A percentile compares a stretch with the other conserved stretches of the same genome.
These are phyloP conservation scores for Cheilosia scutellata DNA, from an alignment of 2,888 invertebrate species.

Conservation along the genomic window DNA sequence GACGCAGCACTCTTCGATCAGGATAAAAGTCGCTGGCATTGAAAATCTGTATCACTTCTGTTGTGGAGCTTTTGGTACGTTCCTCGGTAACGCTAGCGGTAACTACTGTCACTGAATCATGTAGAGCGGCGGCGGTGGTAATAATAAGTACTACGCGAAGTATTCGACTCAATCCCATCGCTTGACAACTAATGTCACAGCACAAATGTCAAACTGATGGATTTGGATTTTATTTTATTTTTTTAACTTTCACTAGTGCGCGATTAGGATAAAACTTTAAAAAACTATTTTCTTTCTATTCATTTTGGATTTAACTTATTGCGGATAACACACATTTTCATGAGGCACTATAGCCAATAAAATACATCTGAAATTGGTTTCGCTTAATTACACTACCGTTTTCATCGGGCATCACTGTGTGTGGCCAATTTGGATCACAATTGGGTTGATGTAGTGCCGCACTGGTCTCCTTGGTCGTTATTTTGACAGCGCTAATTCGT, in stretches of 20 bases:
- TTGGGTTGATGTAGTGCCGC: constrained; percentile 34
- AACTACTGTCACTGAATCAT: constrained; percentile 44
- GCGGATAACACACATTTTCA: constrained; percentile 19
- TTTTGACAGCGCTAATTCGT: constrained; percentile 65
- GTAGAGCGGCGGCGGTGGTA: constrained; percentile 20
- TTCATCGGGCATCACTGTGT: constrained; percentile 54
- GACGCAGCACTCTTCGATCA: constrained; percentile 66
- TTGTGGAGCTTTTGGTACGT: constrained; percentile 64
- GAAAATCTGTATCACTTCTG: constrained; percentile 68
- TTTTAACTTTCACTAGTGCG: constrained; percentile 23
- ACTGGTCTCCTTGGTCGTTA: constrained; percentile 38
- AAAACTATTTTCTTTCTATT: constrained; percentile 25
- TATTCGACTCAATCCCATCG: constrained; percentile 72
- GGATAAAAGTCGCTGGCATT: constrained; percentile 58
- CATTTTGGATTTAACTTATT: constrained; percentile 33
- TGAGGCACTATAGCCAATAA: not conserved
- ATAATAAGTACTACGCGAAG: constrained; percentile 62
- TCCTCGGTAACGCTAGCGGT: constrained; percentile 36
- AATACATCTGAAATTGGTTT: constrained; percentile 15
- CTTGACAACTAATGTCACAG: constrained; percentile 52
- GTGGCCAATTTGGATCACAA: constrained; percentile 41
- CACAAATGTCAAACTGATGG: constrained; percentile 48
- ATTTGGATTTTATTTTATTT: not conserved
- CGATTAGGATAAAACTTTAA: not conserved
- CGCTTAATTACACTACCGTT: constrained; percentile 51